Evolutionary conservation across 2,797 vertebrate genomes (phyloP).

Genomic region (Galaxias olidus): DNA sequence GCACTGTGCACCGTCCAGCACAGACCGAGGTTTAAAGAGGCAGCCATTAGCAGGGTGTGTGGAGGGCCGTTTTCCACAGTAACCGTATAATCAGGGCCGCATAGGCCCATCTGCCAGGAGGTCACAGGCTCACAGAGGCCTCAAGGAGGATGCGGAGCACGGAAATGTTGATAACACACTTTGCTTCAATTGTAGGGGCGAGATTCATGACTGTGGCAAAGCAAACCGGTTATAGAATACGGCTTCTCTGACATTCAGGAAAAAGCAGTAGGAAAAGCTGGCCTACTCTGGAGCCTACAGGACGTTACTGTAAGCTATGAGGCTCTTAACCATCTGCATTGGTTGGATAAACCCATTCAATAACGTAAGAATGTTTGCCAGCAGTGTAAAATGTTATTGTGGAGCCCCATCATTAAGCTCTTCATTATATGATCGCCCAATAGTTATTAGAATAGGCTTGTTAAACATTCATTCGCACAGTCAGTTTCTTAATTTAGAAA

Average conservation of each 20-base stretch:
- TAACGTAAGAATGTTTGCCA: too few relatives aligned
- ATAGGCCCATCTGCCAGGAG: slow-evolving; percentile 8
- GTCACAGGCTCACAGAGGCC: not conserved
- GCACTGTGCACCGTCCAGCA: not conserved
- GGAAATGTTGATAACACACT: slow-evolving; percentile 13
- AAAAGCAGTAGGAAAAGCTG: too few relatives aligned
- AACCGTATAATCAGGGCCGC: slow-evolving; percentile 3
- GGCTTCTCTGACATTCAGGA: not conserved
- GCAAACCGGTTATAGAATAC: not conserved
- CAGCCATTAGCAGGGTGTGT: too few relatives aligned
- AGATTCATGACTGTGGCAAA: not conserved
- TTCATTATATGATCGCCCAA: too few relatives aligned
- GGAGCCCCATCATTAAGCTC: too few relatives aligned
- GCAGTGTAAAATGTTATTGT: too few relatives aligned
- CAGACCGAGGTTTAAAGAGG: not conserved
- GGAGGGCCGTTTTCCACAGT: slow-evolving; percentile 9
- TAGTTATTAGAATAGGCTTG: too few relatives aligned
- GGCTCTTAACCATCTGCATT: too few relatives aligned
- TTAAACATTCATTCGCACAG: not conserved
- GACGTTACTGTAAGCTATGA: too few relatives aligned
- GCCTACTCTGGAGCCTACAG: too few relatives aligned
- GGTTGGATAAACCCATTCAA: too few relatives aligned
- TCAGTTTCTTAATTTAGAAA: slow-evolving; percentile 5
- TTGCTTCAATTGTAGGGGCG: not conserved
- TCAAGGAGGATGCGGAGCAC: not conserved